Evolutionary conservation across 2,888 invertebrate genomes (phyloP), one percentile per base, ranked within the genome.

Genomic region (Lamproptera curius): DNA sequence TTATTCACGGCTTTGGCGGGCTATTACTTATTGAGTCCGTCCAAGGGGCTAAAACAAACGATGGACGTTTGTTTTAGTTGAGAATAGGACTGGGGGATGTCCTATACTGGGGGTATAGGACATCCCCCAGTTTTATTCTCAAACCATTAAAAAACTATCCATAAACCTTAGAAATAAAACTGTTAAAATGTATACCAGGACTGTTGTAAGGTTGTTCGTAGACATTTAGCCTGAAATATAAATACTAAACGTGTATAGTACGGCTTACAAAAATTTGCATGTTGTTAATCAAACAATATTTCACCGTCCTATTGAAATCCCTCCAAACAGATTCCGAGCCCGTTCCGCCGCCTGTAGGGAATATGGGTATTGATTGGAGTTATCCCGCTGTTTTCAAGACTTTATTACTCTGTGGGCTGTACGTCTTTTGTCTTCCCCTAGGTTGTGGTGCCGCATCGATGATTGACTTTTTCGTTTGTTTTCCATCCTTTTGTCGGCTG

Each of bases 331-430:
- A 5, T 34, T 23, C 35, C 35, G 35, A n/a, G 9, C 28, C 6
- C 6, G 20, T 20, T 5, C 6, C 3, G 4, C 20, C 3, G 9
- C 67, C 74, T 69, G 71, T 1, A n/a, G 69, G 63, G 76, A 64
- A 62, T 62, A 64, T 63, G 65, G 49, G 44, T 76, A 78, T 78
- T 77, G 77, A 76, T 76, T 76, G 78, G 73, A 74, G 52, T 75
- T 75, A 67, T 67, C 63, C 67, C 73, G 63, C 68, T 71, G 68
- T 75, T 76, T 74, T 77, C 73, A 76, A 77, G 77, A 76, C 74
- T 76, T 75, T 76, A 76, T 75, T 73, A 75, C 67, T 61, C 70
- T 63, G 49, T 60, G 57, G 61, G 61, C 64, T 55, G 60, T 46
- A 55, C 54, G 54, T 54, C 63, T 60, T 70, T 73, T 72, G 73